Percentiles rank a stretch among this genome's conserved stretches.
These are phyloP conservation scores for Galeopterus variegatus DNA, from an alignment of 2,113 vertebrate species.

Conservation along the genomic window DNA sequence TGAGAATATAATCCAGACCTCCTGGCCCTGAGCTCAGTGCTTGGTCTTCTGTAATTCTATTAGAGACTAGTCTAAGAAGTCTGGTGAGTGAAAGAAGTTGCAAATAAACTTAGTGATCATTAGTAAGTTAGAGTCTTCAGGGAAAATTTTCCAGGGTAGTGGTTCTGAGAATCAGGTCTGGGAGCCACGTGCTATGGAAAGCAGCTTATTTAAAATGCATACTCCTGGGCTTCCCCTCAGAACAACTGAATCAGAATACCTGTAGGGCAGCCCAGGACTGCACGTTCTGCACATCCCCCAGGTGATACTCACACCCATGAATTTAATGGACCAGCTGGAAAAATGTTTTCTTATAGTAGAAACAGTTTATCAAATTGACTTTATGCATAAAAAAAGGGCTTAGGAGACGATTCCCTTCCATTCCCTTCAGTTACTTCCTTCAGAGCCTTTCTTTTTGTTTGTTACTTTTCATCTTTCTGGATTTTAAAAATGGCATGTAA, in stretches of 20 bases:
- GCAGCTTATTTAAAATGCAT: neutral
- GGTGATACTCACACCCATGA: neutral
- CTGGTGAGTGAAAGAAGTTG: neutral
- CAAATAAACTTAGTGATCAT: neutral
- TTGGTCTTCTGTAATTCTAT: constrained; percentile 27
- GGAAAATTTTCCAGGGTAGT: neutral
- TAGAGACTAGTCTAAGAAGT: neutral
- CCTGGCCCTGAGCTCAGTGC: neutral
- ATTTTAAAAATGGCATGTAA: constrained; percentile 52
- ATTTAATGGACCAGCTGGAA: neutral
- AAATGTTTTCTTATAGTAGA: neutral
- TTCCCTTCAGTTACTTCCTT: neutral
- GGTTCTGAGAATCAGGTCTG: neutral
- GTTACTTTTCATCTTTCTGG: constrained; percentile 12
- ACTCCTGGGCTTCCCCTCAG: neutral
- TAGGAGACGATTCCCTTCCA: neutral
- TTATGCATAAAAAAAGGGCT: neutral
- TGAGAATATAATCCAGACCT: neutral
- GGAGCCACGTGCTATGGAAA: neutral
- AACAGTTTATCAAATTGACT: neutral
- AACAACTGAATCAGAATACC: neutral
- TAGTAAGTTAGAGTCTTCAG: neutral
- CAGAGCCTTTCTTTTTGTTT: neutral
- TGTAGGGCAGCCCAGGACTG: neutral
- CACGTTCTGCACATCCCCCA: neutral